Evolutionary conservation across 2,797 vertebrate genomes (phyloP), one percentile per base, ranked within the genome.

Genomic region (Alca torda): DNA sequence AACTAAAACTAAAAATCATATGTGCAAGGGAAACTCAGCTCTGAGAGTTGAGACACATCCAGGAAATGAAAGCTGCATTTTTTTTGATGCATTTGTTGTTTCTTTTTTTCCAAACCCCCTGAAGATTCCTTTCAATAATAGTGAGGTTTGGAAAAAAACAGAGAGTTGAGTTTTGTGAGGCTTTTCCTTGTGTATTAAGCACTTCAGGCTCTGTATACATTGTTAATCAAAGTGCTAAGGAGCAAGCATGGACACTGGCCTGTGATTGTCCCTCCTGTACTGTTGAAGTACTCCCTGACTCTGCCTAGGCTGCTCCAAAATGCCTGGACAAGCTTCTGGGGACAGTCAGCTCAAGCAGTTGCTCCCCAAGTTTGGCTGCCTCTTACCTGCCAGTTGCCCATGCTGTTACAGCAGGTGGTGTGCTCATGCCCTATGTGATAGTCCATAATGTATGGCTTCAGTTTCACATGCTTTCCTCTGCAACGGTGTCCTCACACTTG

Each of bases 361-460:
- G 30, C 50, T 79, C 5, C 13, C 26, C 10, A 15, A 5, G 26
- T 65, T 33, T 75, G 54, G 11, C 7, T 3, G 20, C 46, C 37
- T 65, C 45, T 72, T 56, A 16, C 14, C 48, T 1, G 3, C 2
- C 3, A 23, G n/a, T 13, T 54, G 31, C 56, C n/a, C 3, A 2
- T 6, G 7, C 39, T 28, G 1, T 56, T 28, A 9, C 4, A 16
- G 31, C 26, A 31, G 43, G 28, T 3, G 6, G 1, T 50, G 51
- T 41, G 37, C 41, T 63, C 9, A 1, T 17, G 31, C 14, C 43
- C 33, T 1, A 0, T 51, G 35, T 35, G 45, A 31, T 10, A 61
- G 39, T 12, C 28, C 13, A 26, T 2, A 20, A 13, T 18, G 23
- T 0, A 1, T 0, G 0, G 4, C 41, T 61, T 78, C 0, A 0